phyloP scores from a whole-genome alignment of 1,140 invertebrate genomes.

The Aplysia californica region DNA sequence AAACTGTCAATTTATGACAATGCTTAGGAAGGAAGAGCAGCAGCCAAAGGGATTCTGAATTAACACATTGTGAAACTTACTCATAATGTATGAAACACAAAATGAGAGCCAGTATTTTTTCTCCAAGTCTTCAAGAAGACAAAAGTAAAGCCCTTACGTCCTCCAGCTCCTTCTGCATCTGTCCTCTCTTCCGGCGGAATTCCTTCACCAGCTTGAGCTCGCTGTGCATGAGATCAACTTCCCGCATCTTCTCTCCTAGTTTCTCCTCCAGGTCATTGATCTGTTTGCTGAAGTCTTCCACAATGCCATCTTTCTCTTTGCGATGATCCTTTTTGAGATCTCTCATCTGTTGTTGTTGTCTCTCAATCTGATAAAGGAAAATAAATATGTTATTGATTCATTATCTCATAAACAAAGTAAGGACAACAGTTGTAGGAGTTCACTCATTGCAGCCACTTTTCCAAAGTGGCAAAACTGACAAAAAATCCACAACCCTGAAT shows the following conservation, averaged over 20 bases:
- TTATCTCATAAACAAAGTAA: too few species aligned
- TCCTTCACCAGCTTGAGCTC: conserved; percentile 67
- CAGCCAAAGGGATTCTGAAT: neutral
- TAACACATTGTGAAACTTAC: neutral
- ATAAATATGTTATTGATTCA: neutral
- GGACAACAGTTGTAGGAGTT: too few species aligned
- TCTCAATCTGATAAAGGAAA: conserved; percentile 50
- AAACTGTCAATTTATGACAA: too few species aligned
- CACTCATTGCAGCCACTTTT: too few species aligned
- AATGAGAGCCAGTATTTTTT: too few species aligned
- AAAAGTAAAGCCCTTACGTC: conserved; percentile 56
- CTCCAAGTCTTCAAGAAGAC: too few species aligned
- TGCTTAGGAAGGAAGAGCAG: too few species aligned
- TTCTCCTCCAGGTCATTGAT: conserved; percentile 62
- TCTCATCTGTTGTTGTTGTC: conserved; percentile 54
- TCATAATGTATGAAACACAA: too few species aligned
- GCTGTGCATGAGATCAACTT: conserved; percentile 62
- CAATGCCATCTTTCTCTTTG: conserved; percentile 63
- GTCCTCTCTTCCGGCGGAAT: conserved; percentile 62
- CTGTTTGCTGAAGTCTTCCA: conserved; percentile 64
- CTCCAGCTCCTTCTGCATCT: conserved; percentile 67
- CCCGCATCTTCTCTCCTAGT: conserved; percentile 56
- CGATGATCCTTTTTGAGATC: conserved; percentile 59
- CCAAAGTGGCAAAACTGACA: too few species aligned
- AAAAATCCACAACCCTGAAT: too few species aligned